Conservation (phyloP, 2,113 vertebrate genomes). For the Syngnathus typhle region DNA sequence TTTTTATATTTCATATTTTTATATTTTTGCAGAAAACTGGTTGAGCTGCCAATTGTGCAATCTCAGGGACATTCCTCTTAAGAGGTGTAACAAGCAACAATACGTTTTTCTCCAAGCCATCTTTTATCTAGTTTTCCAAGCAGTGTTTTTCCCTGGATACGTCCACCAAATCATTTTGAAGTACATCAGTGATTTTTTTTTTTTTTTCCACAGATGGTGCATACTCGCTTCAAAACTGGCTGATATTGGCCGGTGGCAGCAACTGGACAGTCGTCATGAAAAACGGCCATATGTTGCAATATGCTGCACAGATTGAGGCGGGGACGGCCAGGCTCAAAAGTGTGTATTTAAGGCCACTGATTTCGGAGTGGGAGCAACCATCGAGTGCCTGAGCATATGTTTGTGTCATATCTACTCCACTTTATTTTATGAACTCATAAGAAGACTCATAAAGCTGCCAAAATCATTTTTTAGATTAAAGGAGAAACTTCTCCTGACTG, state of each 20-base stretch:
- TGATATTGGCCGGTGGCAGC: slow-evolving; percentile 49
- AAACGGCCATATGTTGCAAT: slow-evolving; percentile 63
- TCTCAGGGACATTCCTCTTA: neutral
- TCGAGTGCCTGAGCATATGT: slow-evolving; percentile 49
- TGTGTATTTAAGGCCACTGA: slow-evolving; percentile 46
- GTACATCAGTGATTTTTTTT: slow-evolving; percentile 28
- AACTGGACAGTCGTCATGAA: slow-evolving; percentile 60
- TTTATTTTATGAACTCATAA: slow-evolving; percentile 27
- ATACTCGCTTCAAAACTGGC: slow-evolving; percentile 53
- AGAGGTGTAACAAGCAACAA: slow-evolving; percentile 17
- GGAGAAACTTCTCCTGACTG: slow-evolving; percentile 2
- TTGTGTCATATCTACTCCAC: slow-evolving; percentile 35
- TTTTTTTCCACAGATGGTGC: slow-evolving; percentile 58
- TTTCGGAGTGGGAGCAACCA: slow-evolving; percentile 41
- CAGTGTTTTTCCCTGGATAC: slow-evolving; percentile 21
- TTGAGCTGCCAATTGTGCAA: neutral
- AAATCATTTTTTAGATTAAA: slow-evolving; percentile 6
- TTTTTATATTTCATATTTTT: neutral
- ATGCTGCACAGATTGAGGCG: slow-evolving; percentile 57
- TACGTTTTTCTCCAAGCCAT: slow-evolving; percentile 12
- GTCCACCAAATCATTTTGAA: slow-evolving; percentile 26
- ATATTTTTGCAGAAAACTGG: neutral
- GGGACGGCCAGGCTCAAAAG: slow-evolving; percentile 17
- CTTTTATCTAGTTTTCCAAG: slow-evolving; percentile 10
- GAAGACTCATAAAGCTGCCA: slow-evolving; percentile 14